A percentile compares a stretch with the other conserved stretches of the same genome.
Conservation (phyloP, 2,888 invertebrate genomes). For the Ochlodes sylvanus region DNA sequence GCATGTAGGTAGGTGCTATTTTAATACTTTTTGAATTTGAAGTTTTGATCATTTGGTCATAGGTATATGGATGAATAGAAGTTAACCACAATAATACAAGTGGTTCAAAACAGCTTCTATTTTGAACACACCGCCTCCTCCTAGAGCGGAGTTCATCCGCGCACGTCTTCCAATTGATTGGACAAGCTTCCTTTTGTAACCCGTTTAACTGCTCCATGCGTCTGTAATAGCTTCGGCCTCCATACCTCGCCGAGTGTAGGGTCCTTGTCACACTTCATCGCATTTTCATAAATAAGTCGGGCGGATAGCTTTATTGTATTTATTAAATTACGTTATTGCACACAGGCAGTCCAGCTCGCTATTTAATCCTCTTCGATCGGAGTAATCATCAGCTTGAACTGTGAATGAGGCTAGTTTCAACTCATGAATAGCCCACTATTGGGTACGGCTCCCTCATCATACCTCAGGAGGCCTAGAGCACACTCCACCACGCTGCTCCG, state of each 20-base stretch:
- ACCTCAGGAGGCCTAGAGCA: no score
- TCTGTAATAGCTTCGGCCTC: slow-evolving; percentile 24
- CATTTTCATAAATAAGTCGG: slow-evolving; percentile 9
- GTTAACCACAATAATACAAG: neutral
- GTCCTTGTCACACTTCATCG: slow-evolving; percentile 32
- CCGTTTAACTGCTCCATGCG: slow-evolving; percentile 30
- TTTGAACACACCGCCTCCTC: slow-evolving; percentile 44
- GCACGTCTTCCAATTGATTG: slow-evolving; percentile 41
- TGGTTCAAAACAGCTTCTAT: slow-evolving; percentile 38
- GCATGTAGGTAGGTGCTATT: no score
- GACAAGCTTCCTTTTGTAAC: slow-evolving; percentile 42
- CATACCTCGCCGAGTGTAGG: slow-evolving; percentile 15
- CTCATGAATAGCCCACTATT: no score
- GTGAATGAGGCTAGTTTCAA: no score
- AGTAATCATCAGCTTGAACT: slow-evolving; percentile 2
- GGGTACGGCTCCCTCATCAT: no score
- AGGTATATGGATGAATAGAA: no score
- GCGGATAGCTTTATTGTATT: slow-evolving; percentile 1
- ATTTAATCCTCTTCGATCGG: slow-evolving; percentile 13
- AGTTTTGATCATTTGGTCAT: no score
- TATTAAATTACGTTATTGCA: neutral
- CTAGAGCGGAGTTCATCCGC: slow-evolving; percentile 41
- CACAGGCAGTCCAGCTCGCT: no score
- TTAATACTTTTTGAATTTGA: no score
- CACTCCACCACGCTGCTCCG: no score